Base-by-base conservation (phyloP, 2,797 vertebrate genomes). In the Periparus ater region DNA sequence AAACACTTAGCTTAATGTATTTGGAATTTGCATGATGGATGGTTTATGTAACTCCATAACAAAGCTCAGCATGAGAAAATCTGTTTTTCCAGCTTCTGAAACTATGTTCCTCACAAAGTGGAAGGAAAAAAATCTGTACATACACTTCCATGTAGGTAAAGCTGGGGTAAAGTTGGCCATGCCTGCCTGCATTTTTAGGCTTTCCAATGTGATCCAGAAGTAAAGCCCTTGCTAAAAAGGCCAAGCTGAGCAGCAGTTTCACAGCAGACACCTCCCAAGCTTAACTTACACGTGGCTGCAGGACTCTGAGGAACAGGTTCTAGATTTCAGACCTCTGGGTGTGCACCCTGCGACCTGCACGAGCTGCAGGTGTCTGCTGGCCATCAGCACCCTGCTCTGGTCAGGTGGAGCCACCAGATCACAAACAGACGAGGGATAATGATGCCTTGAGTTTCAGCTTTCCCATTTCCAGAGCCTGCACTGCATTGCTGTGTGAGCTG, bases 11-110 rank as follows among this genome's bases (percentile, higher is more conserved):
- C 65, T 47, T 85, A 85, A 89, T 85, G n/a, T 53, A 74, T 66
- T 80, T 95, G 72, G 60, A 95, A 91, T 91, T 84, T 86, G 50
- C 47, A 51, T 79, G 68, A 89, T 81, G 80, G 58, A 89, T 94
- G 34, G 20, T 94, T 84, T 88, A 45, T 48, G 17, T 36, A 67
- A 65, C 51, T 55, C 57, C 47, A 10, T 63, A 75, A 75, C 47
- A 95, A 61, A 71, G 23, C 54, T 53, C 58, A 72, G 42, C 44
- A 38, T 1, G 6, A 54, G 38, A 85, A 84, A 90, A 92, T 23
- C 14, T 10, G 7, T 63, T 79, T 61, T 60, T 62, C 85, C 54
- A 73, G 32, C 29, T 60, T 79, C 51, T 50, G 22, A 50, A 79
- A 82, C 34, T 42, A 2, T 21, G 22, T 22, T 93, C 21, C 44